Evolutionary conservation across 53 echinoderm and acorn worm species (phyloP).

Genomic region (Echinometra lucunter): DNA sequence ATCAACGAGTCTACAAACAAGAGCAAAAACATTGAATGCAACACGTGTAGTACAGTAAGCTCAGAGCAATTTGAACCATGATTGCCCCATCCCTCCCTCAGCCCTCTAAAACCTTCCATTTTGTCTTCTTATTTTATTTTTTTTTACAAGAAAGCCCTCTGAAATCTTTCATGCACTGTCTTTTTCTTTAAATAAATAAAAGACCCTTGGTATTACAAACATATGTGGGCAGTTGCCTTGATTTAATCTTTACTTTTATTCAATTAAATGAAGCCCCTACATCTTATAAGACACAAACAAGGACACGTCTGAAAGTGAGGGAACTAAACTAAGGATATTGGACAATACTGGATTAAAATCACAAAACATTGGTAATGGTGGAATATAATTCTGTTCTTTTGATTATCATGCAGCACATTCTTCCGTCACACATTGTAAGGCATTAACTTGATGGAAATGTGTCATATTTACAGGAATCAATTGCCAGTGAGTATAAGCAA

Average conservation of each 20-base stretch:
- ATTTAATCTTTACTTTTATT: too few relatives aligned
- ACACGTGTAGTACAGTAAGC: background rate
- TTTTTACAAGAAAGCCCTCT: too few relatives aligned
- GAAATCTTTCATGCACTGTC: too few relatives aligned
- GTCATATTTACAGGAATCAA: constrained; percentile 44
- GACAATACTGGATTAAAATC: background rate
- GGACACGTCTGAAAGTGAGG: background rate
- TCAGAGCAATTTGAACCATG: background rate
- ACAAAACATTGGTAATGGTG: background rate
- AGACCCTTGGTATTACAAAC: too few relatives aligned
- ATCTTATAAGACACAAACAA: background rate
- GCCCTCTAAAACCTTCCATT: background rate
- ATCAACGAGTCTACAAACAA: background rate
- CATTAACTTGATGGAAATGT: constrained; percentile 24
- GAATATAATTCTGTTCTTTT: constrained; percentile 24
- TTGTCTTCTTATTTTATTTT: too few relatives aligned
- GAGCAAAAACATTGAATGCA: background rate
- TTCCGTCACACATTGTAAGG: constrained; percentile 40
- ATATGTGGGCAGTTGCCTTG: too few relatives aligned
- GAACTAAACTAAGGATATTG: background rate
- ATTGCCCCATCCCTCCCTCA: background rate
- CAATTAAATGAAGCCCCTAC: background rate
- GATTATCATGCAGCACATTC: constrained; percentile 39
- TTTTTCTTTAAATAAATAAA: too few relatives aligned
- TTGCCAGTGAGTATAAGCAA: background rate